Percentiles rank a stretch among this genome's conserved stretches.
Conservation (phyloP, 2,113 vertebrate genomes). For the Rynchops niger region DNA sequence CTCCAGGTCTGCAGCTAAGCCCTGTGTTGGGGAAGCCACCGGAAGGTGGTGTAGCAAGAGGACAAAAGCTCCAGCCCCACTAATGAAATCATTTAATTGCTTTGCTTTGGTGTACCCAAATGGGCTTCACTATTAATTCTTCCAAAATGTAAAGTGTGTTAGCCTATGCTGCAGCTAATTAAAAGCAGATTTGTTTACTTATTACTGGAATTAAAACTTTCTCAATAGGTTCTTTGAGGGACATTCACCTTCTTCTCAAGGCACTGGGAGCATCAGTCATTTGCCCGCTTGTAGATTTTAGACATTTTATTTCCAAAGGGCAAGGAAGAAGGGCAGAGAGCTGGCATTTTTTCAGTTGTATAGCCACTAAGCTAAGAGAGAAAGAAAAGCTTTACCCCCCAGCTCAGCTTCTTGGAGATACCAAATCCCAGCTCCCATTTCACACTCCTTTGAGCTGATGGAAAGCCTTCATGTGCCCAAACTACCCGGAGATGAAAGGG, state of each 20-base stretch:
- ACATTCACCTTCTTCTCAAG: background rate
- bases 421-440: background rate
- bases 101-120: background rate
- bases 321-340: background rate
- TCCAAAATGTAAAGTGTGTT: background rate
- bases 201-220: background rate
- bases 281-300: background rate
- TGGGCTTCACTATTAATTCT: background rate
- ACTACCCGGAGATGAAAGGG: accelerated
- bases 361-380: background rate
- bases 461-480: background rate
- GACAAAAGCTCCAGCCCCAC: background rate
- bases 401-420: background rate
- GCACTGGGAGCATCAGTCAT: background rate
- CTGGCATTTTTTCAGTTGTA: background rate
- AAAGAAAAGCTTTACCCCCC: accelerated
- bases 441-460: background rate
- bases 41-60: background rate
- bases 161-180: background rate
- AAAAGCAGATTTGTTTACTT: background rate
- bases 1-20: background rate
- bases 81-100: background rate
- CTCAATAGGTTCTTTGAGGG: background rate
- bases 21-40: background rate
- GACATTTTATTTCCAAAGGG: background rate